phyloP scores from a whole-genome alignment of 2,113 vertebrate species.

The Corydoras maculifer region DNA sequence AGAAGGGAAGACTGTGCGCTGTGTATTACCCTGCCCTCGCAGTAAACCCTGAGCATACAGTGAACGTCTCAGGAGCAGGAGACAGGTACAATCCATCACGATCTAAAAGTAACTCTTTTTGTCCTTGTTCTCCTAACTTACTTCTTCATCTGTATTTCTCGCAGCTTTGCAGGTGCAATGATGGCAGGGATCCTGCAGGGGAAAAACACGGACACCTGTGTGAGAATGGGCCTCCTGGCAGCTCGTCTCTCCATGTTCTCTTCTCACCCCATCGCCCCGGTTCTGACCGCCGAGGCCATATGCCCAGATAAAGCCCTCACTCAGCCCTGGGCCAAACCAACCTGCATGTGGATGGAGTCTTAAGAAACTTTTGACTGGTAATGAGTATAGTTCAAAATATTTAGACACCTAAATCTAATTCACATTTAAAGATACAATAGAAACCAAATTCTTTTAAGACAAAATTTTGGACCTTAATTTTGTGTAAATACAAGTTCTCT shows the following conservation, averaged over 20 bases:
- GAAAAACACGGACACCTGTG: conserved; percentile 67
- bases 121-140: too few relatives aligned
- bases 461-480: too few relatives aligned
- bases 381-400: too few relatives aligned
- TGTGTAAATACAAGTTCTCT: too few relatives aligned
- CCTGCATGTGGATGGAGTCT: conserved; percentile 54
- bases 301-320: conserved; percentile 52
- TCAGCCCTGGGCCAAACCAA: conserved; percentile 58
- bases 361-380: neutral
- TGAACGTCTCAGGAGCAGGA: conserved; percentile 84
- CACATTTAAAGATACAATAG: too few relatives aligned
- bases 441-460: too few relatives aligned
- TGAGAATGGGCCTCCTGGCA: conserved; percentile 71
- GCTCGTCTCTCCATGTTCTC: conserved; percentile 68
- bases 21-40: conserved; percentile 72
- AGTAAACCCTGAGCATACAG: conserved; percentile 60
- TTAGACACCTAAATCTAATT: too few relatives aligned
- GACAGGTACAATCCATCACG: conserved; percentile 68
- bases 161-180: conserved; percentile 77
- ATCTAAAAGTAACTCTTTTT: too few relatives aligned
- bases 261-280: conserved; percentile 63
- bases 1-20: conserved; percentile 69
- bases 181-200: conserved; percentile 71
- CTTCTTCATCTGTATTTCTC: neutral
- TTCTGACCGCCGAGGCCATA: conserved; percentile 59